These are phyloP conservation scores for Centropristis striata DNA, from an alignment of 2,113 vertebrate genomes.

Conservation along the genomic window DNA sequence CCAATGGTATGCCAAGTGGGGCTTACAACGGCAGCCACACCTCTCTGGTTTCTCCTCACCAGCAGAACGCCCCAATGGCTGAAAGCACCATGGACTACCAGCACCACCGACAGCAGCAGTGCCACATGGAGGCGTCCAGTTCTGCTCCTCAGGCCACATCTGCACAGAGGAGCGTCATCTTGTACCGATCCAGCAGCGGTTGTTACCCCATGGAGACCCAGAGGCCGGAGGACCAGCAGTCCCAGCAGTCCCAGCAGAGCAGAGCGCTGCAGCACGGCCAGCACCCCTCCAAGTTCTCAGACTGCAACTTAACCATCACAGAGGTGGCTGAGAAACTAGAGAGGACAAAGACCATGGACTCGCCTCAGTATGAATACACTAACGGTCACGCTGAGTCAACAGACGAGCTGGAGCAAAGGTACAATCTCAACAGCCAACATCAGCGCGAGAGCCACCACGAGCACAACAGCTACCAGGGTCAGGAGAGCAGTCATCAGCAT, in stretches of 20 bases:
- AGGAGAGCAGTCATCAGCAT: constrained; percentile 57
- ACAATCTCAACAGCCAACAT: constrained; percentile 36
- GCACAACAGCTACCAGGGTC: constrained; percentile 54
- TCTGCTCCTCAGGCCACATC: constrained; percentile 64
- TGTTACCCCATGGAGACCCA: constrained; percentile 81
- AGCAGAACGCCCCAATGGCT: constrained; percentile 58
- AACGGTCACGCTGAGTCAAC: constrained; percentile 42
- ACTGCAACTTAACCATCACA: constrained; percentile 78
- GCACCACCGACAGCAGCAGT: constrained; percentile 68
- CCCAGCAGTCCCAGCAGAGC: constrained; percentile 71
- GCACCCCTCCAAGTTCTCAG: constrained; percentile 61
- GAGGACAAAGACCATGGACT: constrained; percentile 79
- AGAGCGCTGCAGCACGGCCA: constrained; percentile 44
- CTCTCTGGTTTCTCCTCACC: constrained; percentile 73
- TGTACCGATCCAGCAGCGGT: constrained; percentile 83
- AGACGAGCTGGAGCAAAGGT: constrained; percentile 66
- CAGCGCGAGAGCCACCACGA: constrained; percentile 56
- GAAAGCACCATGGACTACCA: constrained; percentile 75
- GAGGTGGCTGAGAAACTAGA: constrained; percentile 84
- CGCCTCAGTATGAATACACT: constrained; percentile 73
- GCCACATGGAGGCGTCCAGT: constrained; percentile 56
- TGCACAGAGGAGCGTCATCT: constrained; percentile 84
- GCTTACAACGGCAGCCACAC: constrained; percentile 58
- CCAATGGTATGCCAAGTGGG: constrained; percentile 56
- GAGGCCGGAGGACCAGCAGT: constrained; percentile 71